Conservation (phyloP, 2,888 invertebrate genomes). For the Cerceris rybyensis region DNA sequence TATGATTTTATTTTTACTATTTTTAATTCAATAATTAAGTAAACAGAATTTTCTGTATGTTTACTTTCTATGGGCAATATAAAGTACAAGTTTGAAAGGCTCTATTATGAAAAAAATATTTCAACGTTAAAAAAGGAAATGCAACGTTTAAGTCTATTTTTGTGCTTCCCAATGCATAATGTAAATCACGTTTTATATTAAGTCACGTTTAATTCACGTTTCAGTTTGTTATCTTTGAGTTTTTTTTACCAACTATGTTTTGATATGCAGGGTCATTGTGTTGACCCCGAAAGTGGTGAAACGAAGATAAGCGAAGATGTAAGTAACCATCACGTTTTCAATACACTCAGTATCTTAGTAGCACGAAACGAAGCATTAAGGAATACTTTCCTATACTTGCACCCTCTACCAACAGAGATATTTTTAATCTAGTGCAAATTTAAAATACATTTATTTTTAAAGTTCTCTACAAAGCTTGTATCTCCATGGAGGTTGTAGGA, state of each 20-base stretch:
- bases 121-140: not conserved
- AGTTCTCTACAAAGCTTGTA: slow-evolving; percentile 21
- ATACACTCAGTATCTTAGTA: slow-evolving; percentile 68
- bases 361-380: slow-evolving; percentile 36
- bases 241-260: slow-evolving; percentile 67
- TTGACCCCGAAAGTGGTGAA: slow-evolving; percentile 77
- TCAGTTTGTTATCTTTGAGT: slow-evolving; percentile 66
- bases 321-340: slow-evolving; percentile 72
- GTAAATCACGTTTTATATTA: slow-evolving; percentile 60
- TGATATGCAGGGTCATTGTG: slow-evolving; percentile 79
- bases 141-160: slow-evolving; percentile 1
- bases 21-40: too few relatives aligned
- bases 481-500: slow-evolving; percentile 74
- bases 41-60: too few relatives aligned
- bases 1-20: too few relatives aligned
- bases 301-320: slow-evolving; percentile 78
- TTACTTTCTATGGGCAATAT: too few relatives aligned
- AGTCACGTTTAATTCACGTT: slow-evolving; percentile 81
- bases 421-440: slow-evolving; percentile 15
- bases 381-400: slow-evolving; percentile 23
- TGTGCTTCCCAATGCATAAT: slow-evolving; percentile 9
- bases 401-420: slow-evolving; percentile 2
- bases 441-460: slow-evolving; percentile 23
- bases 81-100: not conserved
- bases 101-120: not conserved